phyloP scores from a whole-genome alignment of 2,797 vertebrate genomes.

The Atherinosoma microstoma region DNA sequence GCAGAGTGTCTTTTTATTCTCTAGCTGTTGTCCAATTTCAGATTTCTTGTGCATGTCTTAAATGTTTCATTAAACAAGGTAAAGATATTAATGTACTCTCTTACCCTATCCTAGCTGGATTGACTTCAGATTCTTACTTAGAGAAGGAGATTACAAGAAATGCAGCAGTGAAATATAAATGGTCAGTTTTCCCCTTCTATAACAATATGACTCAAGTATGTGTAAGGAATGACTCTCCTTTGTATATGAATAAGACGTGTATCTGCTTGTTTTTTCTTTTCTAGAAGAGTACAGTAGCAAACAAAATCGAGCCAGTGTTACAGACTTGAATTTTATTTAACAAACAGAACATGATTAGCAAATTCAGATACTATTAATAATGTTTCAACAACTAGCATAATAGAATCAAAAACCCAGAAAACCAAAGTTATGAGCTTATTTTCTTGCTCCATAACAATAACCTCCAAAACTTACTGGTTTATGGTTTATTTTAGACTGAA shows the following conservation, averaged over 20 bases:
- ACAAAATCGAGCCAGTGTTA: slow-evolving; percentile 14
- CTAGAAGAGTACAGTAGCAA: background rate
- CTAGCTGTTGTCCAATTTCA: slow-evolving; percentile 39
- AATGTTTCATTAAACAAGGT: slow-evolving; percentile 40
- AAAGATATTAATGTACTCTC: slow-evolving; percentile 27
- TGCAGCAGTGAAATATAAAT: slow-evolving; percentile 45
- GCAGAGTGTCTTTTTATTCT: slow-evolving; percentile 35
- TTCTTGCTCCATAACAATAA: slow-evolving; percentile 33
- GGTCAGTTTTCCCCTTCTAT: slow-evolving; percentile 36
- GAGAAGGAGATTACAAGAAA: slow-evolving; percentile 32
- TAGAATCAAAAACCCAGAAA: slow-evolving; percentile 31
- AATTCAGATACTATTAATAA: slow-evolving; percentile 52
- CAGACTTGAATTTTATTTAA: slow-evolving; percentile 69
- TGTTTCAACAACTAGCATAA: slow-evolving; percentile 15
- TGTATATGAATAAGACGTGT: slow-evolving; percentile 1
- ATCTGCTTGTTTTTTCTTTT: background rate
- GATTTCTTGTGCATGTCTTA: slow-evolving; percentile 39
- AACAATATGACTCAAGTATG: slow-evolving; percentile 14
- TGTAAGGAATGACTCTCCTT: background rate
- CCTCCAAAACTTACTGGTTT: slow-evolving; percentile 25
- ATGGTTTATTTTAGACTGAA: slow-evolving; percentile 34
- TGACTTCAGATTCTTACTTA: slow-evolving; percentile 37
- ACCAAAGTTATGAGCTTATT: slow-evolving; percentile 29
- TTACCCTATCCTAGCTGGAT: slow-evolving; percentile 30
- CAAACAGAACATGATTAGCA: slow-evolving; percentile 62